These are phyloP conservation scores for Apteryx mantelli DNA, from an alignment of 2,113 vertebrate genomes.

Conservation along the genomic window DNA sequence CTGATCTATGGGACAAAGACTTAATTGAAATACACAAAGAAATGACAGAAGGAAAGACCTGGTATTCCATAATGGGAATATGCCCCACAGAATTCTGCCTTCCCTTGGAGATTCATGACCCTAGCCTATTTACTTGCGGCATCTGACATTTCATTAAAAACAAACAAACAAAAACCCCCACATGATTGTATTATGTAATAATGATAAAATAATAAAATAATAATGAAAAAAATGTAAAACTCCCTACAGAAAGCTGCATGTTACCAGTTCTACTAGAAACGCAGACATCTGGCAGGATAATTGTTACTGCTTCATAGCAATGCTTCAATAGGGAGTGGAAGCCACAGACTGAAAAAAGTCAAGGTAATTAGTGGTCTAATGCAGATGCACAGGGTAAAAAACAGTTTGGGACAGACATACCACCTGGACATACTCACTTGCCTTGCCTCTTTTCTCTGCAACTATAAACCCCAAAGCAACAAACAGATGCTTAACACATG, in stretches of 20 bases:
- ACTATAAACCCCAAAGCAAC: rapidly evolving
- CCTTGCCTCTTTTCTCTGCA: neutral
- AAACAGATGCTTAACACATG: neutral
- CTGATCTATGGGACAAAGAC: neutral
- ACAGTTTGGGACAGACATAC: neutral
- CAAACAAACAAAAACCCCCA: neutral
- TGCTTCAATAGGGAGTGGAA: neutral
- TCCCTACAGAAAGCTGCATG: neutral
- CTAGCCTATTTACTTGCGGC: neutral
- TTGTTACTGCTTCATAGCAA: neutral
- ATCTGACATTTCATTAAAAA: neutral
- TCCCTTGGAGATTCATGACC: neutral
- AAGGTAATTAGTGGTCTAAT: neutral
- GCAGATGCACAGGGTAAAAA: neutral
- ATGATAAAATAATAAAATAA: neutral
- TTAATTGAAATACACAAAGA: neutral
- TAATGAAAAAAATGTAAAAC: neutral
- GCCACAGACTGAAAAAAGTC: neutral
- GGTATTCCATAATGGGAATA: neutral
- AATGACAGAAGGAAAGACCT: neutral
- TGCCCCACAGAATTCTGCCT: neutral
- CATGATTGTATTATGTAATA: no score
- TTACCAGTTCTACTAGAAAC: neutral
- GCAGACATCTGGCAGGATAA: neutral
- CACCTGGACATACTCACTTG: neutral